phyloP scores from a whole-genome alignment of 1,140 invertebrate species.

The Papilio polyxenes region DNA sequence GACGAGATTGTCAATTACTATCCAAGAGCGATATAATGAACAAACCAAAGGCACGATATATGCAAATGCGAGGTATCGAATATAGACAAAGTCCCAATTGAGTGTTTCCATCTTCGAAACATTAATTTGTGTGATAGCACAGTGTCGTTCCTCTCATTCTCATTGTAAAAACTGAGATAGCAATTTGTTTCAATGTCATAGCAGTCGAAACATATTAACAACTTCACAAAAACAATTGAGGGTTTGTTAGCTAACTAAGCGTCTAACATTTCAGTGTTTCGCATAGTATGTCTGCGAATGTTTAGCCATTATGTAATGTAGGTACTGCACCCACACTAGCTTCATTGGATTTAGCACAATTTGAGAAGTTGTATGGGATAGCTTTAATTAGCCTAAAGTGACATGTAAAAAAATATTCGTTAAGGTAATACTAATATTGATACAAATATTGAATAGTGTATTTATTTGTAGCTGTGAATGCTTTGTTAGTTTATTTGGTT shows the following conservation, averaged over 20 bases:
- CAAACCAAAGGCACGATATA: slow-evolving; percentile 48
- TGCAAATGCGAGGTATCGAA: too few relatives aligned
- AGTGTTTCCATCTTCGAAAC: too few relatives aligned
- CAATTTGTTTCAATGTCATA: too few relatives aligned
- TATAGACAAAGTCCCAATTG: too few relatives aligned
- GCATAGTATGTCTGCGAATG: slow-evolving; percentile 27
- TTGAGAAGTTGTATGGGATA: slow-evolving; percentile 76
- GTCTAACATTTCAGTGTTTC: slow-evolving; percentile 7
- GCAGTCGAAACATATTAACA: neutral
- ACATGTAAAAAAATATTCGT: slow-evolving; percentile 50
- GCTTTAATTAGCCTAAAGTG: slow-evolving; percentile 74
- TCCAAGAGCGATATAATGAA: slow-evolving; percentile 50
- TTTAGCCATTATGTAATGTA: neutral
- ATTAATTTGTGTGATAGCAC: too few relatives aligned
- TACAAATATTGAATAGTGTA: neutral
- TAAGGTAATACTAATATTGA: neutral
- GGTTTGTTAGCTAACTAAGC: neutral
- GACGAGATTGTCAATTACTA: slow-evolving; percentile 74
- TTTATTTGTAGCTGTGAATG: slow-evolving; percentile 4
- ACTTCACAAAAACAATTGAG: neutral
- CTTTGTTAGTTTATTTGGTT: slow-evolving; percentile 23
- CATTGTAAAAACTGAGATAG: too few relatives aligned
- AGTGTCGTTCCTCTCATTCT: too few relatives aligned
- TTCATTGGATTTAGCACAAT: slow-evolving; percentile 67
- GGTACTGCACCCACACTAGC: slow-evolving; percentile 50